Conservation (phyloP, 1,140 invertebrate genomes). For the Wasmannia auropunctata region DNA sequence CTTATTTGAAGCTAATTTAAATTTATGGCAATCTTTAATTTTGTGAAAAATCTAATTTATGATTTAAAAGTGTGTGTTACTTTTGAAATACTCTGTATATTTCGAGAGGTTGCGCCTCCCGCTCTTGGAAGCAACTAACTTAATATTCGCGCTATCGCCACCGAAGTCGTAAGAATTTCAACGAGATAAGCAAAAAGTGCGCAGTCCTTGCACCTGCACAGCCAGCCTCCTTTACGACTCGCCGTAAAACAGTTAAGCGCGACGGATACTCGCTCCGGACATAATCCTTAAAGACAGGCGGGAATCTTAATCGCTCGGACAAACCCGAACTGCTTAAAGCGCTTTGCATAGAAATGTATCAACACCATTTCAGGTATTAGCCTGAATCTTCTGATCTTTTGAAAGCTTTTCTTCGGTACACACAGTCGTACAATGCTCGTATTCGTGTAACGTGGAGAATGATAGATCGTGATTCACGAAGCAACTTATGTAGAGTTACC, state of each 20-base stretch:
- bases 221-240: slow-evolving; percentile 29
- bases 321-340: slow-evolving; percentile 58
- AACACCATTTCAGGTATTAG: slow-evolving; percentile 52
- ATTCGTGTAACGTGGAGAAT: not conserved
- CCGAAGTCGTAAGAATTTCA: slow-evolving; percentile 56
- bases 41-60: not conserved
- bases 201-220: slow-evolving; percentile 54
- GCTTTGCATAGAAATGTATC: slow-evolving; percentile 71
- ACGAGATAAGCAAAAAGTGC: slow-evolving; percentile 20
- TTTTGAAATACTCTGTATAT: slow-evolving; percentile 1
- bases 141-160: slow-evolving; percentile 39
- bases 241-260: slow-evolving; percentile 58
- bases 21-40: not conserved
- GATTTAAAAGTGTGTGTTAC: not conserved
- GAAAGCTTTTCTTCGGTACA: slow-evolving; percentile 48
- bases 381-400: slow-evolving; percentile 7
- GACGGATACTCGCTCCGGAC: not conserved
- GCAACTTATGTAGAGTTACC: not conserved
- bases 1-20: not conserved
- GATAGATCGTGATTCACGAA: slow-evolving; percentile 61
- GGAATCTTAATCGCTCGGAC: slow-evolving; percentile 67
- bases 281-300: slow-evolving; percentile 63
- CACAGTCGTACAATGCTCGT: not conserved
- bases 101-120: not conserved
- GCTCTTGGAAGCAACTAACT: not conserved